These are phyloP conservation scores for Rhogogaster chlorosoma DNA, from an alignment of 2,888 invertebrate species.

Conservation along the genomic window DNA sequence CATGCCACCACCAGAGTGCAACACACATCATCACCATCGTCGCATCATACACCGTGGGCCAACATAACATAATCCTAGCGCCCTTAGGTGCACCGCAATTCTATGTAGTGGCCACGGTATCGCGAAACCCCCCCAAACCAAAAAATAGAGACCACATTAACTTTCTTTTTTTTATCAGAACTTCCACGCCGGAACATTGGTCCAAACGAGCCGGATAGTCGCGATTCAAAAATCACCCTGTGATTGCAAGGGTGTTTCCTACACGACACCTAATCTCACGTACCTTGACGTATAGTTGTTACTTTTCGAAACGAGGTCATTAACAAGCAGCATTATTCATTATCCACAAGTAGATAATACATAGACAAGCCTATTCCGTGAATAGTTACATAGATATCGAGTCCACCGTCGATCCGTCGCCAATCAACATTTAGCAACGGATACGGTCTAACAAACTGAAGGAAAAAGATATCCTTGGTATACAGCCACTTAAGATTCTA, in stretches of 20 bases:
- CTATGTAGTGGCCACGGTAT: no score
- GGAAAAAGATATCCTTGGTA: conserved; percentile 5
- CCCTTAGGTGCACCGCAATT: no score
- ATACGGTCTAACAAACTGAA: background rate
- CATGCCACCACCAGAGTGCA: no score
- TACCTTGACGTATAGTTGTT: background rate
- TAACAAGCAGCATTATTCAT: background rate
- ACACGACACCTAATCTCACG: background rate
- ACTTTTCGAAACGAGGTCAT: background rate
- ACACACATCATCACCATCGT: no score
- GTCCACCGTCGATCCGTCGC: conserved; percentile 29
- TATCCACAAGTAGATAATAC: background rate
- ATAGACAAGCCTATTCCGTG: background rate
- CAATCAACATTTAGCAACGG: conserved; percentile 49
- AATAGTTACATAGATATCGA: background rate
- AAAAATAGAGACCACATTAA: no score
- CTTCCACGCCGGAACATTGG: no score
- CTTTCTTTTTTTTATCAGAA: no score
- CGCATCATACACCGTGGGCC: no score
- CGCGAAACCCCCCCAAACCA: no score
- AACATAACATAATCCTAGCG: no score
- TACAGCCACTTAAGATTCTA: conserved; percentile 33
- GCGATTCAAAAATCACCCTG: background rate
- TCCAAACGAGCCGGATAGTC: no score
- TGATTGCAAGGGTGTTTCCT: background rate